A percentile compares a stretch with the other conserved stretches of the same genome.
phyloP scores from a whole-genome alignment of 2,797 vertebrate species.

The Crenuchus spilurus region DNA sequence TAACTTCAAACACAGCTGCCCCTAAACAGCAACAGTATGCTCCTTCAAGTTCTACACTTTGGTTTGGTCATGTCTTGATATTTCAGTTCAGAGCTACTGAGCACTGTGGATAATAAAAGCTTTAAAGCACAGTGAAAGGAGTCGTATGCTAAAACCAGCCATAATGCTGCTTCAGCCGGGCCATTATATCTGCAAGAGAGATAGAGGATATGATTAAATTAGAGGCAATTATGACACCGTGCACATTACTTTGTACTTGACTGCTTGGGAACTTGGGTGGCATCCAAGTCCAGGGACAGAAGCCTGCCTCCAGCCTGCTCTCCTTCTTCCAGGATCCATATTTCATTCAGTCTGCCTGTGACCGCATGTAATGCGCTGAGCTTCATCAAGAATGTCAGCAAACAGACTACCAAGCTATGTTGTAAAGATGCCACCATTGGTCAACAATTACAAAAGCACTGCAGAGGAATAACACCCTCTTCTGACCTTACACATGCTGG shows the following conservation, averaged over 20 bases:
- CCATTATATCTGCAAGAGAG: constrained; percentile 24
- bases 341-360: constrained; percentile 20
- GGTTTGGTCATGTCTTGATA: background rate
- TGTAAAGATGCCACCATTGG: background rate
- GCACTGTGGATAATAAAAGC: background rate
- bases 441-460: background rate
- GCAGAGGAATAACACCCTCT: too few relatives aligned
- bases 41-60: too few relatives aligned
- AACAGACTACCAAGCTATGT: background rate
- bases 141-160: background rate
- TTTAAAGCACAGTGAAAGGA: constrained; percentile 9
- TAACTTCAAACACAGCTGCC: too few relatives aligned
- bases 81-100: background rate
- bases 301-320: constrained; percentile 15
- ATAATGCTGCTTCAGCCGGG: constrained; percentile 22
- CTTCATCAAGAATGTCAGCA: background rate
- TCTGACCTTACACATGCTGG: too few relatives aligned
- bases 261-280: constrained; percentile 43
- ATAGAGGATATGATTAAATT: constrained; percentile 41
- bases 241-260: constrained; percentile 45
- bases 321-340: constrained; percentile 17
- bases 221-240: constrained; percentile 43
- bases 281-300: constrained; percentile 43
- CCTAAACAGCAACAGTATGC: too few relatives aligned
- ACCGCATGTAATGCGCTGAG: background rate